Base-by-base conservation (phyloP, 2,113 vertebrate species). In the Rhynchomys soricoides region DNA sequence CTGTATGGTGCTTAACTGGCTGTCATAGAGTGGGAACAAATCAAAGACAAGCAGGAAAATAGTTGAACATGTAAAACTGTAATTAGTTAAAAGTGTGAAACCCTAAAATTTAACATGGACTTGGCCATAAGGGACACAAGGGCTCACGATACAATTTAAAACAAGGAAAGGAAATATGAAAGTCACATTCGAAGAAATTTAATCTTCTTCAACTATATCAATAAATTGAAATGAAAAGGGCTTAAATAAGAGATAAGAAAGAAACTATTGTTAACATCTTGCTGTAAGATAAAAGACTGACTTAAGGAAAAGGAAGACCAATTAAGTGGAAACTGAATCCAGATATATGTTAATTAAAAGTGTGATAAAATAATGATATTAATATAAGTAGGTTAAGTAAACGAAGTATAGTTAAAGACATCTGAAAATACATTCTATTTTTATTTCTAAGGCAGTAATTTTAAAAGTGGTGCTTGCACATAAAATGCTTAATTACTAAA, bases 311-410 rank as follows among this genome's bases (percentile, higher is more conserved):
- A 91, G 43, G 29, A 40, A 86, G 64, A 68, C 17, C 59, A 87
- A 86, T 86, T 73, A 70, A 37, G 15, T 24, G 62, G 40, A 94
- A 85, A 85, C 34, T 74, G 43, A 90, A 90, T 91, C 11, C 31
- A 81, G 64, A 91, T 45, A 62, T 75, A 75, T 79, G 93, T 91
- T 94, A 95, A 93, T 92, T 93, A 79, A 90, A 93, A 94, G 29
- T 31, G 2, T 83, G 13, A 82, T 73, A 4, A 40, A 94, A 92
- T 82, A 24, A 81, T 4, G 2, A 4, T 86, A 91, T 85, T 86
- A 68, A 79, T 64, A 0, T 45, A 92, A 90, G 3, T n/a, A 5
- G 10, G 19, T 57, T 90, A 78, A 52, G 43, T 77, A 93, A 95
- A 88, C 50, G n/a, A 94, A 15, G 17, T 62, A 75, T 7, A 8